These are phyloP conservation scores for Onthophagus sagittarius DNA, from an alignment of 2,888 invertebrate genomes.

Conservation along the genomic window DNA sequence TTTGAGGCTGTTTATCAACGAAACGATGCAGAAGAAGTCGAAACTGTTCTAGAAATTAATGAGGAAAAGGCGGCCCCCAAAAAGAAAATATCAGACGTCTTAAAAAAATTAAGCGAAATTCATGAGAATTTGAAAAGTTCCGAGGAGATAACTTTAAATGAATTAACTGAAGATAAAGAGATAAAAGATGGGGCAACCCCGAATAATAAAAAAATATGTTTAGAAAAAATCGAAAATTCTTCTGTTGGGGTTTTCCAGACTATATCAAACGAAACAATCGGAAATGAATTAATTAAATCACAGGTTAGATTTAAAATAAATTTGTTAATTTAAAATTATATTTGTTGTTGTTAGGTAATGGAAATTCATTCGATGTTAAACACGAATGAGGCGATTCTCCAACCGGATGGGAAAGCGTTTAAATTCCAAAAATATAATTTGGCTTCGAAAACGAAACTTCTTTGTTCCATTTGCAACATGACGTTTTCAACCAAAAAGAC, in stretches of 20 bases:
- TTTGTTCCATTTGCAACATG: constrained; percentile 52
- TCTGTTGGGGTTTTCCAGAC: constrained; percentile 62
- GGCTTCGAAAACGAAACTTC: too few species aligned
- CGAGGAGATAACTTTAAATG: constrained; percentile 32
- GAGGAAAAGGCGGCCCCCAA: background rate
- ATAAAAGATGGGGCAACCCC: background rate
- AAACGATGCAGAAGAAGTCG: background rate
- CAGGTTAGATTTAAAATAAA: constrained; percentile 51
- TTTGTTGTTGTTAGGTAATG: constrained; percentile 50
- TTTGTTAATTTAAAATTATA: background rate
- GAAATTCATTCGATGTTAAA: constrained; percentile 57
- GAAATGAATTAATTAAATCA: constrained; percentile 52
- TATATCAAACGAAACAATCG: constrained; percentile 44
- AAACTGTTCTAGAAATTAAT: background rate
- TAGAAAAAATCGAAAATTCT: constrained; percentile 10
- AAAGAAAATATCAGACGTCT: constrained; percentile 17
- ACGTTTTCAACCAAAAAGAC: constrained; percentile 72
- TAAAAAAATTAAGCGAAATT: constrained; percentile 36
- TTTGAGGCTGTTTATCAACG: constrained; percentile 36
- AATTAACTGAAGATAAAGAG: constrained; percentile 30
- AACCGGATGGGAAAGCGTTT: constrained; percentile 61
- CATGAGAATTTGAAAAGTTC: constrained; percentile 36
- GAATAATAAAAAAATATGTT: too few species aligned
- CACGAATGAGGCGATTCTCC: constrained; percentile 58
- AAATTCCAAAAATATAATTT: background rate